Conservation (phyloP, 1,140 invertebrate species). For the Doryteuthis pealeii region DNA sequence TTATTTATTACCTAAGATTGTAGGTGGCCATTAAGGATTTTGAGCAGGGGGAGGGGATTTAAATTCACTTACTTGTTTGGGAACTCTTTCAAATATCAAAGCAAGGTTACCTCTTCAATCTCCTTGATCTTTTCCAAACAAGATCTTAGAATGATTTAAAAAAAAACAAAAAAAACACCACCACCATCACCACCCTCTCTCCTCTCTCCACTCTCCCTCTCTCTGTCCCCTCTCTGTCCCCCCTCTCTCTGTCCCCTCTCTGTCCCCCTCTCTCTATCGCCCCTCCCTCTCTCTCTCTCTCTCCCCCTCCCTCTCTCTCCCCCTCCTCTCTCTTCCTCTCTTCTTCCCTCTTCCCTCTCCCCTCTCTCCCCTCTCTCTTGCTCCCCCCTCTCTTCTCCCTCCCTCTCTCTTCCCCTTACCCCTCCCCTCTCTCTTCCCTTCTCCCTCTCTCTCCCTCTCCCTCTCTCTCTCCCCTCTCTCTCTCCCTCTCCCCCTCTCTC, state of each 20-base stretch:
- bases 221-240: constrained; percentile 2
- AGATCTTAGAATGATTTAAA: no score
- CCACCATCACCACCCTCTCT: no score
- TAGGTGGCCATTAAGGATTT: no score
- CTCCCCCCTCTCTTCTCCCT: not conserved
- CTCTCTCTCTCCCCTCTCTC: not conserved
- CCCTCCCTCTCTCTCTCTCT: not conserved
- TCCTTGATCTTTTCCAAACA: no score
- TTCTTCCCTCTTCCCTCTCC: not conserved
- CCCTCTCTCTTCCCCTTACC: not conserved
- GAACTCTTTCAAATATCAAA: no score
- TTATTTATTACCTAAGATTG: no score
- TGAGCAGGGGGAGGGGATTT: no score
- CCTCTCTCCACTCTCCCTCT: no score
- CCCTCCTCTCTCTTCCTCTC: not conserved
- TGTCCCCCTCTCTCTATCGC: no score
- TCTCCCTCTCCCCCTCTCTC: not conserved
- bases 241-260: not conserved
- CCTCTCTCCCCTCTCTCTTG: not conserved
- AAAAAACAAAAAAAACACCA: no score
- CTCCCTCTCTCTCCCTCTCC: not conserved
- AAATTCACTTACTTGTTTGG: no score
- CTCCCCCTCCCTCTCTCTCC: not conserved
- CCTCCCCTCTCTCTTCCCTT: not conserved
- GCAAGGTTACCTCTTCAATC: no score